Base-by-base conservation (phyloP, 2,797 vertebrate species). In the Spea hammondii region DNA sequence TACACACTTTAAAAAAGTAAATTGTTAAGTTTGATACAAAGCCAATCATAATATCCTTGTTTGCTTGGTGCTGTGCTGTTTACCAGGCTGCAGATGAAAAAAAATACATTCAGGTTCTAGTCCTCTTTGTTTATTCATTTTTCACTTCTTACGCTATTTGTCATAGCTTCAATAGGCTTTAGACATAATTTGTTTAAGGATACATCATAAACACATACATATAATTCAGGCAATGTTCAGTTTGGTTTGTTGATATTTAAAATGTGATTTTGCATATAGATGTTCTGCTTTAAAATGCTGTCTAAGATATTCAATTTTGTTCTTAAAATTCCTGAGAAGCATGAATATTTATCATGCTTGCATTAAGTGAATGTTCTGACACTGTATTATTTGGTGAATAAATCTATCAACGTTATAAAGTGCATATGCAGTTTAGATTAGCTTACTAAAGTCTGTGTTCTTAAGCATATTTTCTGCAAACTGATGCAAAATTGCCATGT, bases 391-490 rank as follows among this genome's bases (percentile, higher is more conserved):
- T 70, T 80, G 55, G 32, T 71, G 49, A 80, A 77, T 72, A 72
- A 49, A 72, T 72, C 60, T 71, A 17, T 49, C 66, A 72, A 11
- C 62, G 53, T 72, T 74, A 67, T 62, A 48, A 69, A 32, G 13
- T 49, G 71, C 73, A 74, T 73, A 74, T 68, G 55, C 65, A 74
- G 65, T 79, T 68, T 72, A 68, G 65, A 79, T 79, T 79, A 60
- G 69, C 64, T 72, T 81, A 46, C 68, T 68, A 67, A 81, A 44
- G 66, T 59, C 5, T 72, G 32, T 12, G 59, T 55, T 53, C 74
- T 71, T 46, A 70, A 76, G 57, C 46, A 55, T 71, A 70, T 76
- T 65, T 80, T 76, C 67, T 80, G 67, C 55, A 66, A 44, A 80
- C 10, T 50, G 66, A 80, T 32, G 68, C 72, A 76, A 66, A 81